Evolutionary conservation across 1,140 invertebrate genomes (phyloP).

Genomic region (Brevipalpus yothersi): DNA sequence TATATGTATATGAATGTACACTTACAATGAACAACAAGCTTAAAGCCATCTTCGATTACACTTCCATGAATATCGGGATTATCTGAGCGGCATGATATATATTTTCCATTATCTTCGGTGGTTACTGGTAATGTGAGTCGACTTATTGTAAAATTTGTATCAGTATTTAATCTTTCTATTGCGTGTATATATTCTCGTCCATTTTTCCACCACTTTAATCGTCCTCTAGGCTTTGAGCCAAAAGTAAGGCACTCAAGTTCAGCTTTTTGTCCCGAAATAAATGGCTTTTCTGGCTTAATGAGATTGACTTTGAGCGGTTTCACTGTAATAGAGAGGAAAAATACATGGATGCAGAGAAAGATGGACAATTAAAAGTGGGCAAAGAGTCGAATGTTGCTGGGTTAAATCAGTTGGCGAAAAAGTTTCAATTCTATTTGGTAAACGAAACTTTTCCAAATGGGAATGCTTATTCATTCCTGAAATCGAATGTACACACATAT

Average conservation of each 20-base stretch:
- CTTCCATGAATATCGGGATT: conserved; percentile 28
- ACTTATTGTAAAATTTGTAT: conserved; percentile 12
- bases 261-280: conserved; percentile 13
- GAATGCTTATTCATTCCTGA: too few relatives aligned
- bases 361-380: neutral
- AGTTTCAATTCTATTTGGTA: too few relatives aligned
- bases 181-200: conserved; percentile 8
- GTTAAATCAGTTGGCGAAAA: too few relatives aligned
- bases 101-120: conserved; percentile 55
- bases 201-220: conserved; percentile 15
- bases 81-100: conserved; percentile 51
- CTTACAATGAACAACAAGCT: conserved; percentile 12
- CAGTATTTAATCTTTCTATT: conserved; percentile 21
- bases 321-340: conserved; percentile 29
- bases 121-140: conserved; percentile 24
- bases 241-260: conserved; percentile 13
- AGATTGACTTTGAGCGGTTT: conserved; percentile 52
- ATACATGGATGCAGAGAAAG: neutral
- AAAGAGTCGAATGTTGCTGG: too few relatives aligned
- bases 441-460: too few relatives aligned
- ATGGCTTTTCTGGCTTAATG: conserved; percentile 32
- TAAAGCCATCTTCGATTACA: conserved; percentile 9
- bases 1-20: neutral
- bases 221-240: conserved; percentile 14
- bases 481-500: too few relatives aligned